Conservation (phyloP, 2,113 vertebrate species). For the Excalfactoria chinensis region DNA sequence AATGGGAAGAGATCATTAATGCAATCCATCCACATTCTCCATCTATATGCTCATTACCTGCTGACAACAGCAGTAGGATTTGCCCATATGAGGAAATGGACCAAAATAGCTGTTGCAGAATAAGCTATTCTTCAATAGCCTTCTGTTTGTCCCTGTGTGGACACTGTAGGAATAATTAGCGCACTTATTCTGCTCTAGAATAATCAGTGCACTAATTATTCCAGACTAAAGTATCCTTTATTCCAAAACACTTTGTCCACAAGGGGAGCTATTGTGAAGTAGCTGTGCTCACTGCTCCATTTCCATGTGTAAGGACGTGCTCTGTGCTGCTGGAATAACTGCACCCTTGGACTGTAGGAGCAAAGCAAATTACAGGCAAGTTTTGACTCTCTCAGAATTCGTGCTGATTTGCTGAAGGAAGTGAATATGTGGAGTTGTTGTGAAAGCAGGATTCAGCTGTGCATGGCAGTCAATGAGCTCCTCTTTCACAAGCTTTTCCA, state of each 20-base stretch:
- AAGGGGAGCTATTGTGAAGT: constrained; percentile 68
- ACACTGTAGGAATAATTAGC: constrained; percentile 68
- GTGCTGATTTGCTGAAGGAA: neutral
- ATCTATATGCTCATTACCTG: constrained; percentile 67
- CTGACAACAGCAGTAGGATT: constrained; percentile 69
- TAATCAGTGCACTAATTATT: constrained; percentile 66
- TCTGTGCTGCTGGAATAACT: neutral
- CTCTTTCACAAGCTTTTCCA: neutral
- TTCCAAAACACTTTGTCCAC: constrained; percentile 63
- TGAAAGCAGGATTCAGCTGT: constrained; percentile 36
- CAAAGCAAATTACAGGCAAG: neutral
- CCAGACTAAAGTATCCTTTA: constrained; percentile 64
- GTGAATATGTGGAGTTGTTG: neutral
- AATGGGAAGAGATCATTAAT: constrained; percentile 70
- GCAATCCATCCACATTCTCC: constrained; percentile 63
- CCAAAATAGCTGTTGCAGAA: constrained; percentile 61
- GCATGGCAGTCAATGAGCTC: neutral
- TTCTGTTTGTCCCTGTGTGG: constrained; percentile 65
- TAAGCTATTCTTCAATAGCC: constrained; percentile 59
- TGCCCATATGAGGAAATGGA: constrained; percentile 59
- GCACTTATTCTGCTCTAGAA: constrained; percentile 55
- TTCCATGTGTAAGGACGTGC: constrained; percentile 15
- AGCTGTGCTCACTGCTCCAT: constrained; percentile 25
- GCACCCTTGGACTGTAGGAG: neutral
- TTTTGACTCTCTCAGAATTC: neutral